These are phyloP conservation scores for Pristionchus japonicus DNA, from an alignment of 2,888 invertebrate genomes.

Conservation along the genomic window DNA sequence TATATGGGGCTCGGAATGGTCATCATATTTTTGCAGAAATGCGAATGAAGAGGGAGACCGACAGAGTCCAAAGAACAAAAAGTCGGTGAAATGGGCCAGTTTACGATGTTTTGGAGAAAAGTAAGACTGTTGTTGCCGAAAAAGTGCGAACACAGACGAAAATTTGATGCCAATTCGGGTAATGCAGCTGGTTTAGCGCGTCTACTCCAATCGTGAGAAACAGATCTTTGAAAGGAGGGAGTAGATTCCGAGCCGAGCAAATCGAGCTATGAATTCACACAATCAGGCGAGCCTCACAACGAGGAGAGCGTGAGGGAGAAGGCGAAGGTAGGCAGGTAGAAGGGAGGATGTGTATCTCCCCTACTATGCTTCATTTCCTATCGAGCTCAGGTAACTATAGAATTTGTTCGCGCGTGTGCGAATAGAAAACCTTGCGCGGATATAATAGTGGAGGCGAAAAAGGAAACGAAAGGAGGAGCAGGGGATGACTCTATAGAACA, in stretches of 20 bases:
- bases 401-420: too few relatives aligned
- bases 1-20: background rate
- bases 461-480: too few relatives aligned
- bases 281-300: background rate
- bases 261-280: background rate
- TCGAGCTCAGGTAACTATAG: background rate
- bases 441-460: too few relatives aligned
- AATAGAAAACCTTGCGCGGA: background rate
- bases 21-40: background rate
- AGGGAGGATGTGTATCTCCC: background rate
- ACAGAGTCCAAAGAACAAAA: background rate
- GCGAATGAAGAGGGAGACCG: background rate
- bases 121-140: background rate
- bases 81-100: slow-evolving; percentile 39
- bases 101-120: background rate
- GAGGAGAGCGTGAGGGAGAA: background rate
- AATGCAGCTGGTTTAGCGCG: background rate
- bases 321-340: background rate
- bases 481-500: too few relatives aligned
- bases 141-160: background rate
- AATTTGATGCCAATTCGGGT: background rate
- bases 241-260: background rate
- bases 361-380: background rate
- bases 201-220: background rate
- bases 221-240: background rate